These are phyloP conservation scores for Sylvia atricapilla DNA, from an alignment of 2,113 vertebrate genomes.

Conservation along the genomic window DNA sequence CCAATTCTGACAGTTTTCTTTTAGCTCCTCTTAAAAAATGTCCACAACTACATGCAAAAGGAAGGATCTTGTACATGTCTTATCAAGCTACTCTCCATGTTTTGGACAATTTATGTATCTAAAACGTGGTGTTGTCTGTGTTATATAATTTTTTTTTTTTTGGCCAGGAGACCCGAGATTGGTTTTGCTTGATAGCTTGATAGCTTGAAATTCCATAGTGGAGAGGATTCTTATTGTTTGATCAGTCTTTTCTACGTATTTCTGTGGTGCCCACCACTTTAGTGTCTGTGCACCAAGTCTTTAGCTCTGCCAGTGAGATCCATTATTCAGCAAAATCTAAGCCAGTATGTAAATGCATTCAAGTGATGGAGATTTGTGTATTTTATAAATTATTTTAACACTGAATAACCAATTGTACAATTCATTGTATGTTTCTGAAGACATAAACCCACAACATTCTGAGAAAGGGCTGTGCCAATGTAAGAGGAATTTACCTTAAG, in stretches of 20 bases:
- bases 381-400: constrained; percentile 71
- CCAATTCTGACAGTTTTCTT: constrained; percentile 28
- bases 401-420: constrained; percentile 66
- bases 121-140: constrained; percentile 79
- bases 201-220: constrained; percentile 76
- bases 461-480: constrained; percentile 70
- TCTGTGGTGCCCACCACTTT: constrained; percentile 39
- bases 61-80: constrained; percentile 65
- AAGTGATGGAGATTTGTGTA: constrained; percentile 64
- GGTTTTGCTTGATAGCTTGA: constrained; percentile 75
- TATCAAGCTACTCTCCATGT: constrained; percentile 69
- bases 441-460: constrained; percentile 57
- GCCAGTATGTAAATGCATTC: constrained; percentile 62
- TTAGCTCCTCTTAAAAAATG: constrained; percentile 31
- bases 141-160: constrained; percentile 71
- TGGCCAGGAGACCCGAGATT: constrained; percentile 71
- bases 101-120: constrained; percentile 85
- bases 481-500: constrained; percentile 71
- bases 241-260: constrained; percentile 40
- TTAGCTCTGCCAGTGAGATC: constrained; percentile 65
- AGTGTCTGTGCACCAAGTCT: constrained; percentile 43
- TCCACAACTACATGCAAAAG: constrained; percentile 19
- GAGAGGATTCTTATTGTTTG: constrained; percentile 68
- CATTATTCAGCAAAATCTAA: constrained; percentile 66
- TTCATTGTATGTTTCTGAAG: constrained; percentile 69